phyloP scores from a whole-genome alignment of 2,888 invertebrate genomes.

The Meandrusa payeni region DNA sequence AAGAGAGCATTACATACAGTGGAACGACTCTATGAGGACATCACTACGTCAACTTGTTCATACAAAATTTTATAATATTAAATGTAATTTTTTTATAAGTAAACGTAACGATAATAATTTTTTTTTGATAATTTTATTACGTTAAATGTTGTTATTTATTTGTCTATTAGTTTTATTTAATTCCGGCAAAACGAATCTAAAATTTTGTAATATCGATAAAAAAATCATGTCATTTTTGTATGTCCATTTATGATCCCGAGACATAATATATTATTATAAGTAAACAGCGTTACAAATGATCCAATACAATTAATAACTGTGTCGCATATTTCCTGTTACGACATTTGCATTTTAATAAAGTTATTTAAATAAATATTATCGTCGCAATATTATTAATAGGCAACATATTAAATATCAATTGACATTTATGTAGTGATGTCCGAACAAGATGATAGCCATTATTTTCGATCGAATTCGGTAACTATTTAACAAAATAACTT shows the following conservation, averaged over 20 bases:
- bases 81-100: no score
- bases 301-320: constrained; percentile 10
- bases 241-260: constrained; percentile 4
- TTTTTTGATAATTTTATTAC: no score
- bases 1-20: constrained; percentile 64
- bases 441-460: background rate
- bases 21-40: constrained; percentile 28
- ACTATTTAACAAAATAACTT: constrained; percentile 8
- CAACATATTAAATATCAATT: constrained; percentile 1
- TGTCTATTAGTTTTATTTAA: no score
- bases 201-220: background rate
- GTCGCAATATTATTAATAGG: background rate
- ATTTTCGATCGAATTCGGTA: constrained; percentile 12
- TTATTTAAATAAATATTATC: constrained; percentile 15
- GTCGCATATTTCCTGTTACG: constrained; percentile 10
- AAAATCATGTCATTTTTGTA: background rate
- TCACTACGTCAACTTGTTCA: constrained; percentile 11
- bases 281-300: constrained; percentile 2
- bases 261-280: constrained; percentile 15
- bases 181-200: no score
- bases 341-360: constrained; percentile 17
- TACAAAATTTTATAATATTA: no score
- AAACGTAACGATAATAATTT: no score
- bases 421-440: constrained; percentile 13
- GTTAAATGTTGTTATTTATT: no score